Percentiles rank a stretch among this genome's conserved stretches.
Conservation (phyloP, 1,140 invertebrate species). For the Diorhabda elongata region DNA sequence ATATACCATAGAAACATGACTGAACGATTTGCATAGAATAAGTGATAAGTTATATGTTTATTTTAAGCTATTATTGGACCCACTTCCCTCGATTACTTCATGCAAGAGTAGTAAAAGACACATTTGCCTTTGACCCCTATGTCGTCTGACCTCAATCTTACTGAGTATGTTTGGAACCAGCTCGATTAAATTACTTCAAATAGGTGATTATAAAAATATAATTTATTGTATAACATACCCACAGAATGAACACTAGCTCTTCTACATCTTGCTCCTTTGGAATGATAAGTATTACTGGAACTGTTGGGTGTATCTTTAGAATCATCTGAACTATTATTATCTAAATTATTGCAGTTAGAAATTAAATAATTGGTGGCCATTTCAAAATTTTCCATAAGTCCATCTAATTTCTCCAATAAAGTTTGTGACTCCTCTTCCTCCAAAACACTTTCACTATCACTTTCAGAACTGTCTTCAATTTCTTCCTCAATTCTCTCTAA, state of each 20-base stretch:
- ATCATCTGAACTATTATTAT: conserved; percentile 14
- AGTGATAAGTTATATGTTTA: no score
- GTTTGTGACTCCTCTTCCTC: conserved; percentile 26
- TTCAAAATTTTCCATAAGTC: conserved; percentile 66
- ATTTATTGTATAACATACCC: conserved; percentile 28
- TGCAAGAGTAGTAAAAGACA: no score
- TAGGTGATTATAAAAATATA: background rate
- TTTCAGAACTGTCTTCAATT: conserved; percentile 51
- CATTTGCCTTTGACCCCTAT: no score
- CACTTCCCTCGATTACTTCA: no score
- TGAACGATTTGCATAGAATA: no score
- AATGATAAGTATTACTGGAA: conserved; percentile 34
- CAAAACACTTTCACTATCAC: conserved; percentile 50
- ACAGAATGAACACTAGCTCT: conserved; percentile 43
- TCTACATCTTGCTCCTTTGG: conserved; percentile 37
- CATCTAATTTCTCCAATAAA: conserved; percentile 52
- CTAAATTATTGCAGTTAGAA: conserved; percentile 39
- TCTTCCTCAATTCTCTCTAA: conserved; percentile 63
- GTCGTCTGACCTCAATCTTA: no score
- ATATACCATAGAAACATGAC: no score
- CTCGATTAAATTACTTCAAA: background rate
- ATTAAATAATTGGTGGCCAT: conserved; percentile 65
- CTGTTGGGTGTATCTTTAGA: conserved; percentile 36
- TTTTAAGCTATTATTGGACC: no score
- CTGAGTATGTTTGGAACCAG: no score